phyloP scores from a whole-genome alignment of 2,113 vertebrate genomes.

The Oxygymnocypris stewartii region DNA sequence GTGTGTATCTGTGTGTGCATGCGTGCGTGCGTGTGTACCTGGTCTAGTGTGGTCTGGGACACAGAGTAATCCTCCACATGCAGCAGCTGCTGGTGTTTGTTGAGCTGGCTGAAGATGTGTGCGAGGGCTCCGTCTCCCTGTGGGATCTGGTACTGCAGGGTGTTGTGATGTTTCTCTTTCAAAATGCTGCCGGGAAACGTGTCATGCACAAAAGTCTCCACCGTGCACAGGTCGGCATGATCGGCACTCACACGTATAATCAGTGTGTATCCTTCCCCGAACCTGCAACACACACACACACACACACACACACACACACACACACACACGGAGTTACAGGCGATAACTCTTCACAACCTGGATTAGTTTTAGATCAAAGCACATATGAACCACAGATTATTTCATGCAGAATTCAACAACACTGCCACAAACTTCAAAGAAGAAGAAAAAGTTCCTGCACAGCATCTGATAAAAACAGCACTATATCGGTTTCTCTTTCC shows the following conservation, averaged over 20 bases:
- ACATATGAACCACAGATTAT: neutral
- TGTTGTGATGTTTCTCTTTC: constrained; percentile 96
- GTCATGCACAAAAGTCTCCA: constrained; percentile 87
- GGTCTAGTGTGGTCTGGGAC: constrained; percentile 83
- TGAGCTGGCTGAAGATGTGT: constrained; percentile 89
- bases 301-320: too few species aligned
- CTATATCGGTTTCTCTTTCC: too few species aligned
- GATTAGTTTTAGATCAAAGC: neutral
- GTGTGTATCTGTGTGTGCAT: too few species aligned
- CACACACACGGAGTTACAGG: neutral
- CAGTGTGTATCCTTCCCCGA: constrained; percentile 96
- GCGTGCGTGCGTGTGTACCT: constrained; percentile 73
- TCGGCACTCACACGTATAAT: constrained; percentile 84
- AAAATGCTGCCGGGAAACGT: constrained; percentile 87
- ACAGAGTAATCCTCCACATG: constrained; percentile 84
- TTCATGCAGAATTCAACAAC: neutral
- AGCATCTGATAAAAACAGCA: too few species aligned
- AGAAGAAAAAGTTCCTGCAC: neutral
- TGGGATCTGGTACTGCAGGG: constrained; percentile 92
- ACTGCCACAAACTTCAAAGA: constrained; percentile 9
- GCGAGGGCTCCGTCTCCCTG: constrained; percentile 83
- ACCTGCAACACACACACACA: constrained; percentile 73
- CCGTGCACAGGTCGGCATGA: constrained; percentile 79
- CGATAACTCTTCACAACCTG: neutral
- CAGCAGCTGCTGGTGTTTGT: constrained; percentile 82